phyloP scores from a whole-genome alignment of 2,113 vertebrate genomes.

The Grus americana region DNA sequence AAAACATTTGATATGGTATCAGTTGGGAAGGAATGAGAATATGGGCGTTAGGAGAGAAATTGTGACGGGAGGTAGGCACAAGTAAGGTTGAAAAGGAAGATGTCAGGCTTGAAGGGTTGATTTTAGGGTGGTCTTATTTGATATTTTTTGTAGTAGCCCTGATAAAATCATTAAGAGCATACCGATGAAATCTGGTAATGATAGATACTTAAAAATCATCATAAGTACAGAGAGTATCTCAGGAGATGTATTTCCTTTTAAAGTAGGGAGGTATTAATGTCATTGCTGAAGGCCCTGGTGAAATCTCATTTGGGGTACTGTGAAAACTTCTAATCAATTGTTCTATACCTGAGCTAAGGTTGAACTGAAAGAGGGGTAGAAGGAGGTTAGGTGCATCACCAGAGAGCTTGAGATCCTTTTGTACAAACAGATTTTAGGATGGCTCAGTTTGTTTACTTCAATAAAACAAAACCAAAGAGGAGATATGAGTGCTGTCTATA shows the following conservation, averaged over 20 bases:
- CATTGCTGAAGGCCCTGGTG: neutral
- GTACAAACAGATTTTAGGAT: neutral
- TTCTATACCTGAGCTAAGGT: neutral
- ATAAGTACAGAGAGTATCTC: neutral
- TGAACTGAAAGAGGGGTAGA: neutral
- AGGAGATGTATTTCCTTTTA: neutral
- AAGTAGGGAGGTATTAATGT: neutral
- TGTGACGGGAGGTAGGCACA: neutral
- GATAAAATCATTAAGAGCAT: neutral
- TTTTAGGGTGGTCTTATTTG: neutral
- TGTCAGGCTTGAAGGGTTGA: neutral
- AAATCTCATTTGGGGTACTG: neutral
- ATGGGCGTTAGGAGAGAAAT: neutral
- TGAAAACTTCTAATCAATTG: neutral
- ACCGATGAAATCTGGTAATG: neutral
- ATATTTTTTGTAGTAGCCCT: neutral
- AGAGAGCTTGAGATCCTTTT: neutral
- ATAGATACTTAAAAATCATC: neutral
- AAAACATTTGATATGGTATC: neutral
- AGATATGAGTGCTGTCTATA: neutral
- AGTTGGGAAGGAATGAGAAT: neutral
- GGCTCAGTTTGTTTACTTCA: slow-evolving; percentile 27
- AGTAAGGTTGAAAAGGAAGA: neutral
- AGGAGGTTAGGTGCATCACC: neutral
- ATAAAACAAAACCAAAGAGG: neutral